Evolutionary conservation across 2,888 invertebrate genomes (phyloP), one percentile per base, ranked within the genome.

Genomic region (Linnaemya vulpina): DNA sequence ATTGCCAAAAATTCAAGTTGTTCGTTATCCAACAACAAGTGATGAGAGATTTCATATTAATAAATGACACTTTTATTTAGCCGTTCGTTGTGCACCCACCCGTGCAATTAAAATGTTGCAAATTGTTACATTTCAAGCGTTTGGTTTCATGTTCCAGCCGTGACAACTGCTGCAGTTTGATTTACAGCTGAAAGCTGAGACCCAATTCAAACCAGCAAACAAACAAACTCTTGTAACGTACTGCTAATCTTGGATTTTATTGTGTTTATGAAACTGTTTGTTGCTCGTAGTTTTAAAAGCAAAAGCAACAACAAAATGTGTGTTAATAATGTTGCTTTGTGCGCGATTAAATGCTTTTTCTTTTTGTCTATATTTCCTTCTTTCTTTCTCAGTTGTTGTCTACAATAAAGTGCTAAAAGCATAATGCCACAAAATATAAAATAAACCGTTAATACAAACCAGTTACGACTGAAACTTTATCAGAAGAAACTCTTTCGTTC

Each of bases 371-470:
- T 35, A 35, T 35, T 5, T 40, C 11, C n/a, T n/a, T 30, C 13
- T 17, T 17, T n/a, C 10, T 5, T 17, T 40, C 15, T 51, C 38
- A 15, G 25, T 60, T 62, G 49, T 77, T 70, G 60, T 70, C 68
- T 60, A 25, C 51, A 68, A n/a, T n/a, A n/a, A 49, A 80, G 73
- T 67, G 80, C 67, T 80, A 60, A 80, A 80, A 80, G 73, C 67
- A 80, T 80, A 67, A 80, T 73, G 67, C 55, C 43, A 40, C 17
- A 65, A 46, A 60, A 38, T 9, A n/a, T 22, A 51, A 11, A 58
- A 76, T 58, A 74, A 81, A 78, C 81, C 74, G 84, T 85, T 85
- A 81, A 77, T 70, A 65, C 46, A 85, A 85, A 82, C 84, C 81
- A 74, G 84, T 85, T 82, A 78, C 58, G 35, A 65, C 68, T 78